These are phyloP conservation scores for Drosophila asahinai DNA, from an alignment of 1,140 invertebrate genomes.

Conservation along the genomic window DNA sequence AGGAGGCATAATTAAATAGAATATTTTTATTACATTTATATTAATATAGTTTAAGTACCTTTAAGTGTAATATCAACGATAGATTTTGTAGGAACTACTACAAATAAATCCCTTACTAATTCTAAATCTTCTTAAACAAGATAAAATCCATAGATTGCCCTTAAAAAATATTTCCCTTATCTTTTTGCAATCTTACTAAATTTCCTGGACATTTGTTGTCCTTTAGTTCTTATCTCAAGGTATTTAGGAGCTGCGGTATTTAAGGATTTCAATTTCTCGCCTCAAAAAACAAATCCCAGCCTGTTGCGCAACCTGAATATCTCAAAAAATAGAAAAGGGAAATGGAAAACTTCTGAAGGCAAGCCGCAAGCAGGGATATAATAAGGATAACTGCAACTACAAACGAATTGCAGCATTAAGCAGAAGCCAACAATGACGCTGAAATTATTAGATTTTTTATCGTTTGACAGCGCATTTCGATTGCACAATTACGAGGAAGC, in stretches of 20 bases:
- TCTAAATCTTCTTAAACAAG: neutral
- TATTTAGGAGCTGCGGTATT: constrained; percentile 38
- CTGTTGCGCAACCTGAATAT: constrained; percentile 59
- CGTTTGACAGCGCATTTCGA: constrained; percentile 61
- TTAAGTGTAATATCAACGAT: too few species aligned
- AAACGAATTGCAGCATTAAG: constrained; percentile 53
- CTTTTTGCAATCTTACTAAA: neutral
- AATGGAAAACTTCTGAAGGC: constrained; percentile 47
- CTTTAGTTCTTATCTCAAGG: constrained; percentile 17
- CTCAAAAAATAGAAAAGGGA: neutral
- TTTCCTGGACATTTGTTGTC: constrained; percentile 22
- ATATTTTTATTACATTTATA: neutral
- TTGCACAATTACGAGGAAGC: constrained; percentile 78
- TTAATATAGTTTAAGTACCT: neutral
- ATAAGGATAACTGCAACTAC: constrained; percentile 50
- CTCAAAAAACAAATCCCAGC: constrained; percentile 42
- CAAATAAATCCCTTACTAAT: neutral
- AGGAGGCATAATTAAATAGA: neutral
- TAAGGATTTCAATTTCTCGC: constrained; percentile 56
- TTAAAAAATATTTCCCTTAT: neutral
- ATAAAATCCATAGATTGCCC: neutral
- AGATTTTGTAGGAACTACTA: too few species aligned
- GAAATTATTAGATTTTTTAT: constrained; percentile 75
- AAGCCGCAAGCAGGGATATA: constrained; percentile 43
- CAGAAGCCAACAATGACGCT: constrained; percentile 35